These are phyloP conservation scores for Leistus spinibarbis DNA, from an alignment of 2,888 invertebrate genomes.

Conservation along the genomic window DNA sequence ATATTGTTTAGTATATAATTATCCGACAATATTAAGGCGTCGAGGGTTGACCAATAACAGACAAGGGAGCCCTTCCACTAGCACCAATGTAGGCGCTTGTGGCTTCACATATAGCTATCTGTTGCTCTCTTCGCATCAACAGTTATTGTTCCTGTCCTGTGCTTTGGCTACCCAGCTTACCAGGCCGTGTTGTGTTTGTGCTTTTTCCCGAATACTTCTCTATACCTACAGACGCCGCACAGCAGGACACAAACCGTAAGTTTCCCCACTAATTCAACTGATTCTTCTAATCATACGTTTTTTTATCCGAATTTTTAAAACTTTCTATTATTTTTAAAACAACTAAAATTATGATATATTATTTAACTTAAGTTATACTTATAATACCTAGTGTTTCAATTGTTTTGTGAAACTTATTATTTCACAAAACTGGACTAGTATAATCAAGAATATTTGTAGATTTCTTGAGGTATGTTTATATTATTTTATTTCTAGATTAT, in stretches of 20 bases:
- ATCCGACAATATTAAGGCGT: conserved; percentile 35
- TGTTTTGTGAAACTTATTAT: no score
- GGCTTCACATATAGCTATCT: conserved; percentile 32
- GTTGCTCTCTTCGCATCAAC: conserved; percentile 30
- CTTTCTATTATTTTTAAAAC: no score
- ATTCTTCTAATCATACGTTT: neutral
- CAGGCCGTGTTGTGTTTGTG: conserved; percentile 2
- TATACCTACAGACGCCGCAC: neutral
- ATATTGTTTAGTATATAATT: conserved; percentile 34
- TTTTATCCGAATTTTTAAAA: neutral
- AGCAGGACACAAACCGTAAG: conserved; percentile 9
- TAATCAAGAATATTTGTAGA: no score
- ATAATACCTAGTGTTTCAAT: no score
- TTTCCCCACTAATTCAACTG: neutral
- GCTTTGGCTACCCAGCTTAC: conserved; percentile 12
- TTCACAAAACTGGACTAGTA: no score
- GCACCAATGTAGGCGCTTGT: conserved; percentile 21
- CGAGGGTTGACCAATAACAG: conserved; percentile 32
- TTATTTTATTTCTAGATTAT: no score
- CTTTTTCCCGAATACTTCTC: neutral
- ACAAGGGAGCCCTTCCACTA: conserved; percentile 32
- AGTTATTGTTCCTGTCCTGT: conserved; percentile 38
- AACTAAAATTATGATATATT: no score
- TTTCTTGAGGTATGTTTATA: no score
- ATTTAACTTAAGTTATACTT: no score